A percentile compares a stretch with the other conserved stretches of the same genome.
These are phyloP conservation scores for Hemicentrotus pulcherrimus DNA, from an alignment of 35 echinoderm and acorn worm genomes.

Conservation along the genomic window DNA sequence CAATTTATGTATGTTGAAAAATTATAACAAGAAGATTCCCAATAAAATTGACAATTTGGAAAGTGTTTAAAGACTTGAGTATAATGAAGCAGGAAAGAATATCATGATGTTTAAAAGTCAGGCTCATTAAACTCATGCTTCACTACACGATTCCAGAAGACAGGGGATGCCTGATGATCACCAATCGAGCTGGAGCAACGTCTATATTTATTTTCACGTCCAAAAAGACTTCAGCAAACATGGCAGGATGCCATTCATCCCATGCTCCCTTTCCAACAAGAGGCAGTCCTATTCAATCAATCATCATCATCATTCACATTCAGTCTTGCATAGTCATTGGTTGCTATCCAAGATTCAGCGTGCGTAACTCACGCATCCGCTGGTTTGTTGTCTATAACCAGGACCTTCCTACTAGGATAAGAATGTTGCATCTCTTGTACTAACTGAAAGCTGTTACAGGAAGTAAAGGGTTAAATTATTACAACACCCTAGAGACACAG, in stretches of 20 bases:
- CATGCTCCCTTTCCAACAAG: background rate
- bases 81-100: background rate
- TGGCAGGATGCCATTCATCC: background rate
- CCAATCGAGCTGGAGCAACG: background rate
- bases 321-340: background rate
- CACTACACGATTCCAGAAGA: background rate
- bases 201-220: background rate
- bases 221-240: background rate
- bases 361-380: constrained; percentile 57
- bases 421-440: constrained; percentile 49
- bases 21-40: no score
- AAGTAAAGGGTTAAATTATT: background rate
- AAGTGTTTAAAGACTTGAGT: no score
- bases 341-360: background rate
- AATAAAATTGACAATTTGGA: no score
- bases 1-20: no score
- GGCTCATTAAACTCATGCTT: background rate
- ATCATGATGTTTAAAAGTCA: background rate
- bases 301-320: background rate
- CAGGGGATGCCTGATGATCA: background rate
- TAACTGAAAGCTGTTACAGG: constrained; percentile 44
- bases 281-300: background rate
- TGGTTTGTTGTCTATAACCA: constrained; percentile 54
- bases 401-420: constrained; percentile 44
- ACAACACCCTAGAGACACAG: background rate